These are phyloP conservation scores for Catocala nupta DNA, from an alignment of 2,888 invertebrate genomes.

Conservation along the genomic window DNA sequence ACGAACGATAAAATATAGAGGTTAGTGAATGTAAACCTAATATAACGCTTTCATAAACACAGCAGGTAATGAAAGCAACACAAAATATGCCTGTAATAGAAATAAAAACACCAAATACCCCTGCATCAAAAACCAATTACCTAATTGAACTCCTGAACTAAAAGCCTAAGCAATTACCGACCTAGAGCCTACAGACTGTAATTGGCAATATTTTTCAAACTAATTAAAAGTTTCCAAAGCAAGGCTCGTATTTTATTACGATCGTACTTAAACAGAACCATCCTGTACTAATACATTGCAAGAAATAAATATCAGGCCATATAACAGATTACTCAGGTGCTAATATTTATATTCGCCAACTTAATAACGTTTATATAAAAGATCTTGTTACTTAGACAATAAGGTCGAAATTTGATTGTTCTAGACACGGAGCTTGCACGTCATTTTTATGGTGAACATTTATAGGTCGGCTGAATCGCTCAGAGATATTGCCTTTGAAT, in stretches of 20 bases:
- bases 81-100: neutral
- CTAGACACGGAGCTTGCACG: conserved; percentile 33
- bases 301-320: conserved; percentile 55
- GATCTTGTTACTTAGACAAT: conserved; percentile 1
- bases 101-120: neutral
- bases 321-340: conserved; percentile 59
- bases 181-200: conserved; percentile 12
- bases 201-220: conserved; percentile 21
- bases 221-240: conserved; percentile 48
- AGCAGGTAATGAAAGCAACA: no score
- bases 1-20: no score
- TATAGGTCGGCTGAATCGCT: conserved; percentile 60
- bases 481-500: conserved; percentile 60
- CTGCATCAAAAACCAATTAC: conserved; percentile 29
- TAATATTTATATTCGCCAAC: conserved; percentile 51
- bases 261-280: conserved; percentile 34
- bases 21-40: no score
- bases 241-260: conserved; percentile 37
- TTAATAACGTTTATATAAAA: conserved; percentile 16
- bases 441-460: conserved; percentile 66
- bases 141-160: conserved; percentile 25
- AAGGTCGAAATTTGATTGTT: conserved; percentile 33
- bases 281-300: conserved; percentile 48
- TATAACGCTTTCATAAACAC: no score
- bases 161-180: conserved; percentile 1